Evolutionary conservation across 1,140 invertebrate genomes (phyloP).

Genomic region (Vanessa tameamea): DNA sequence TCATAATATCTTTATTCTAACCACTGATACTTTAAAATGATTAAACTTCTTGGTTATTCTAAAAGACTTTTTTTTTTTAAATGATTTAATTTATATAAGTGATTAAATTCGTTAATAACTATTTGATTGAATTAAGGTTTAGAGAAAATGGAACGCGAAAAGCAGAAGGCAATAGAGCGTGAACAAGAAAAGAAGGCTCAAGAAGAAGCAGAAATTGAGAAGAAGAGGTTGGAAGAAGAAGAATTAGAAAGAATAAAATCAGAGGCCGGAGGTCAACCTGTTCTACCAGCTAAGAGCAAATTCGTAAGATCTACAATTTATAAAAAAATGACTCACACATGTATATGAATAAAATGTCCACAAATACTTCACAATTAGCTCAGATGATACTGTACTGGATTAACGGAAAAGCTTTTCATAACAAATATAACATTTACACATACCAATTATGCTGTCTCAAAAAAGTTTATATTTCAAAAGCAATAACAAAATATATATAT

Average conservation of each 20-base stretch:
- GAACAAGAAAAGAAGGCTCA: constrained; percentile 85
- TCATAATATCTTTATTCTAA: not conserved
- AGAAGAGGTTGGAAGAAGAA: constrained; percentile 85
- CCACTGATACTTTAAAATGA: too few relatives aligned
- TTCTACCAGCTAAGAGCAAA: constrained; percentile 87
- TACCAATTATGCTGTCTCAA: too few relatives aligned
- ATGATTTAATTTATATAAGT: not conserved
- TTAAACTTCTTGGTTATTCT: too few relatives aligned
- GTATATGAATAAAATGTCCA: not conserved
- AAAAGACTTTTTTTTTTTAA: too few relatives aligned
- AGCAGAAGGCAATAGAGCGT: constrained; percentile 92
- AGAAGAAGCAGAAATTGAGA: constrained; percentile 82
- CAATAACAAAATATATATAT: too few relatives aligned
- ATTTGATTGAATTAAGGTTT: constrained; percentile 80
- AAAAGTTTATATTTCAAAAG: too few relatives aligned
- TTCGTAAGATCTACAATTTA: constrained; percentile 84
- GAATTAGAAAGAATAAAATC: constrained; percentile 79
- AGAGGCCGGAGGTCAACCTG: constrained; percentile 72
- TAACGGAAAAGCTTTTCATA: too few relatives aligned
- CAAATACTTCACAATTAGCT: too few relatives aligned
- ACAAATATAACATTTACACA: too few relatives aligned
- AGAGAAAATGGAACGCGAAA: constrained; percentile 98
- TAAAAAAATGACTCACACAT: not conserved
- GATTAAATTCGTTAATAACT: not conserved
- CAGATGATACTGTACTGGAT: too few relatives aligned